phyloP scores from a whole-genome alignment of 2,888 invertebrate genomes.

The Steinernema scapterisci region DNA sequence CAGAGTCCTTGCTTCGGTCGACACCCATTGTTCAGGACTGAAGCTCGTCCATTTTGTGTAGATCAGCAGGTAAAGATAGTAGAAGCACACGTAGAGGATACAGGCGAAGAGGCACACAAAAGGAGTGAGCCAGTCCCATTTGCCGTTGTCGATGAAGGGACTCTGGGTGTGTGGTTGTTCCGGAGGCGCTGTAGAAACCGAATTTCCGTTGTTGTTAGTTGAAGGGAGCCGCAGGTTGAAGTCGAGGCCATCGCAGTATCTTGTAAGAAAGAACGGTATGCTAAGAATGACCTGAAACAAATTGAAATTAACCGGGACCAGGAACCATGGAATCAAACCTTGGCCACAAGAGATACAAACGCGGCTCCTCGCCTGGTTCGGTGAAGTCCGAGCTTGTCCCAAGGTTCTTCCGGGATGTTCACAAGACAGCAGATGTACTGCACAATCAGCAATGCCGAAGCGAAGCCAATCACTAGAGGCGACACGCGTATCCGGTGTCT shows the following conservation, averaged over 20 bases:
- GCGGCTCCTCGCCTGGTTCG: neutral
- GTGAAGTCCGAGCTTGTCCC: conserved; percentile 8
- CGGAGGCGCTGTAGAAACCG: neutral
- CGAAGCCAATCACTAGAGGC: neutral
- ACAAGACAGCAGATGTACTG: conserved; percentile 27
- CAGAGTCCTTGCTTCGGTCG: neutral
- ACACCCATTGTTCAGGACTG: conserved; percentile 6
- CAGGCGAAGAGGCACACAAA: conserved; percentile 26
- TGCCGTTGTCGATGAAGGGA: conserved; percentile 20
- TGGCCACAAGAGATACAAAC: neutral
- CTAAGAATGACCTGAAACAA: neutral
- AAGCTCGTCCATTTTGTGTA: conserved; percentile 7
- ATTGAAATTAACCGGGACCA: no score
- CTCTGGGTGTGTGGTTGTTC: neutral
- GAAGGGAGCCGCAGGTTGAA: neutral
- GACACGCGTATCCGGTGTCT: neutral
- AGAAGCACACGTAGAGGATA: conserved; percentile 31
- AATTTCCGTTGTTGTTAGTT: neutral
- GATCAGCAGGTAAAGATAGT: conserved; percentile 21
- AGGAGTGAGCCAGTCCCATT: conserved; percentile 19
- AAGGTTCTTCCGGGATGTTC: neutral
- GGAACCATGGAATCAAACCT: neutral
- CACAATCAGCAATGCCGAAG: conserved; percentile 8
- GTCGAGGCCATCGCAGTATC: conserved; percentile 15
- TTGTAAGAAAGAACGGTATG: conserved; percentile 3